A percentile compares a stretch with the other conserved stretches of the same genome.
These are phyloP conservation scores for Pocillopora damicornis DNA, from an alignment of 64 coral and sea anemone species.

Conservation along the genomic window DNA sequence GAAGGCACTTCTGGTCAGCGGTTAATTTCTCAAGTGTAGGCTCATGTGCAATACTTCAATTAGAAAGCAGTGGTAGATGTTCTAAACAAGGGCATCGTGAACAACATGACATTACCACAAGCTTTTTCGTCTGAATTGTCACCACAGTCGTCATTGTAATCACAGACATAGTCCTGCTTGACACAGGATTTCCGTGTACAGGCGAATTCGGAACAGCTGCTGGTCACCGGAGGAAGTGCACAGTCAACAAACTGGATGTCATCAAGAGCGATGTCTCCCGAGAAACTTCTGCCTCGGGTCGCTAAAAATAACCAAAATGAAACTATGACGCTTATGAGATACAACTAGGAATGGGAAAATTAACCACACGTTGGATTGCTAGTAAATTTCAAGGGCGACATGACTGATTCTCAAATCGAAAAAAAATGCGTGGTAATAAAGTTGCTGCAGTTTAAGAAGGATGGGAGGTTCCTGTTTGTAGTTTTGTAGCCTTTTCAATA, in stretches of 20 bases:
- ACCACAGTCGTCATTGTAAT: constrained; percentile 69
- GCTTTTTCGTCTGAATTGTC: constrained; percentile 45
- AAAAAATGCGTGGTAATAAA: too few species aligned
- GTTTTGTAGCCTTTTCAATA: too few species aligned
- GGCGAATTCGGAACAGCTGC: constrained; percentile 26
- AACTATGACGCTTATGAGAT: background rate
- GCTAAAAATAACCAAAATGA: constrained; percentile 29
- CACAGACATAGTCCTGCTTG: constrained; percentile 47
- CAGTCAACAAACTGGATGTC: constrained; percentile 72
- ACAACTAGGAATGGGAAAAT: background rate
- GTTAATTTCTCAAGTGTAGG: too few species aligned
- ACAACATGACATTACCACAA: constrained; percentile 21
- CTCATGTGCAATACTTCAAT: too few species aligned
- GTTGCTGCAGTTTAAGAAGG: too few species aligned
- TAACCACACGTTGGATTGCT: too few species aligned
- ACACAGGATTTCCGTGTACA: constrained; percentile 34
- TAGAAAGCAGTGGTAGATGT: too few species aligned
- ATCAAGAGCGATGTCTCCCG: constrained; percentile 82
- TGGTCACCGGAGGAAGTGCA: constrained; percentile 54
- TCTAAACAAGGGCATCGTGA: too few species aligned
- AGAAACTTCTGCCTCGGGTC: constrained; percentile 45
- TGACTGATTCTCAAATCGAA: too few species aligned
- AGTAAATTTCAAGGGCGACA: too few species aligned
- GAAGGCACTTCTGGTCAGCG: too few species aligned
- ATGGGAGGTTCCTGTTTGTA: too few species aligned